Evolutionary conservation across 2,888 invertebrate genomes (phyloP), one percentile per base, ranked within the genome.

Genomic region (Melanostoma mellinum): DNA sequence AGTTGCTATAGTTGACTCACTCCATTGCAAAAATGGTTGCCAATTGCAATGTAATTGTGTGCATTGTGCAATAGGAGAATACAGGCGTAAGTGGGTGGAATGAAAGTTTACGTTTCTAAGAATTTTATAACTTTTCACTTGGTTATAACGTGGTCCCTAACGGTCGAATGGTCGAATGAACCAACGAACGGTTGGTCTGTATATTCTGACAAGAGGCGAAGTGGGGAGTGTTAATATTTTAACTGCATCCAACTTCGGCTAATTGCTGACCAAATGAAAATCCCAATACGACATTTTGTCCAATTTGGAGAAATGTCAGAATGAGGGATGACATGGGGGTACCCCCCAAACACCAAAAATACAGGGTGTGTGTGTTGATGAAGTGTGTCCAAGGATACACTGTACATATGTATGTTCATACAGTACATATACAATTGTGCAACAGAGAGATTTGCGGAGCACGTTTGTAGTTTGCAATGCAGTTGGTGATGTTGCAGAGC

Each of bases 251-350:
- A 69, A 79, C 79, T 75, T 69, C 33, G 65, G 84, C 84, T 84
- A 84, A 84, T 84, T 84, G 84, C 79, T 84, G 84, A 84, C 84
- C 84, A 84, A 79, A 84, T 84, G 84, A 84, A 84, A 84, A 79
- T 84, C 84, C 84, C 84, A 79, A 79, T 84, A 84, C 79, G 84
- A 84, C 84, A 84, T 84, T 84, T 84, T 84, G 84, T 84, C 84
- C 84, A 84, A 84, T 84, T 84, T 84, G 84, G 50, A 84, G 84
- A 84, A 79, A 84, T 75, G 79, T 79, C 84, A 84, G 69, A 74
- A 67, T 60, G 71, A 74, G 36, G 72, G 58, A 73, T 69, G 55
- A 69, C 61, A 63, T 38, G 61, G 32, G 58, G 40, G 33, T n/a
- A 6, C 20, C 44, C 44, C 9, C 8, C 32, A 9, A 6, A 30